Conservation (phyloP, 1,140 invertebrate species). For the Trachymyrmex cornetzi region DNA sequence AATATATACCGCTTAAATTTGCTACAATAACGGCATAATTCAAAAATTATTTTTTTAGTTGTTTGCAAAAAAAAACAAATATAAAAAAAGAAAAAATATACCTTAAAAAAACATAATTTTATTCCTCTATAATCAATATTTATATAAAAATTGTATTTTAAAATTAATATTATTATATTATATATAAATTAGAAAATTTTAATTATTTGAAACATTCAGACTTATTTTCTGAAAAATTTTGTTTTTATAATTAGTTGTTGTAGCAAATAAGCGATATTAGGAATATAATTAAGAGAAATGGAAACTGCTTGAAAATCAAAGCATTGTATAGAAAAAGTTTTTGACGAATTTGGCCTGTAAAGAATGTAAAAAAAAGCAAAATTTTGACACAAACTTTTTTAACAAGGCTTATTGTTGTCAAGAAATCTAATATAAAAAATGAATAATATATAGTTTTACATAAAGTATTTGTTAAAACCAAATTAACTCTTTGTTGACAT, state of each 20-base stretch:
- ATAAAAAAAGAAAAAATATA: too few relatives aligned
- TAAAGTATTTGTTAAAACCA: background rate
- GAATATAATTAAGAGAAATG: background rate
- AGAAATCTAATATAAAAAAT: background rate
- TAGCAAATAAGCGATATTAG: background rate
- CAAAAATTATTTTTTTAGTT: too few relatives aligned
- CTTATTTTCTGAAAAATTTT: too few relatives aligned
- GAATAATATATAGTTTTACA: background rate
- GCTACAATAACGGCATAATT: too few relatives aligned
- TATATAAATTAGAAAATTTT: too few relatives aligned
- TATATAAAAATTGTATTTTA: too few relatives aligned
- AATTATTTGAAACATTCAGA: too few relatives aligned
- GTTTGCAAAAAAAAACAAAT: too few relatives aligned
- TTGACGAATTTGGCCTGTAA: constrained; percentile 2
- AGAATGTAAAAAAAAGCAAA: background rate
- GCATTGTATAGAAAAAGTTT: background rate
- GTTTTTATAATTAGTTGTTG: too few relatives aligned
- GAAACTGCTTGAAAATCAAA: constrained; percentile 19
- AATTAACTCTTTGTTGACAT: background rate
- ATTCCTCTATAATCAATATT: too few relatives aligned
- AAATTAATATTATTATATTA: too few relatives aligned
- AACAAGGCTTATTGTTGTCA: background rate
- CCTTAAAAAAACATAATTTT: too few relatives aligned
- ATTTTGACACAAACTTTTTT: background rate
- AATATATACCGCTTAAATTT: background rate